These are phyloP conservation scores for Tipula helvola DNA, from an alignment of 2,888 invertebrate genomes.

Conservation along the genomic window DNA sequence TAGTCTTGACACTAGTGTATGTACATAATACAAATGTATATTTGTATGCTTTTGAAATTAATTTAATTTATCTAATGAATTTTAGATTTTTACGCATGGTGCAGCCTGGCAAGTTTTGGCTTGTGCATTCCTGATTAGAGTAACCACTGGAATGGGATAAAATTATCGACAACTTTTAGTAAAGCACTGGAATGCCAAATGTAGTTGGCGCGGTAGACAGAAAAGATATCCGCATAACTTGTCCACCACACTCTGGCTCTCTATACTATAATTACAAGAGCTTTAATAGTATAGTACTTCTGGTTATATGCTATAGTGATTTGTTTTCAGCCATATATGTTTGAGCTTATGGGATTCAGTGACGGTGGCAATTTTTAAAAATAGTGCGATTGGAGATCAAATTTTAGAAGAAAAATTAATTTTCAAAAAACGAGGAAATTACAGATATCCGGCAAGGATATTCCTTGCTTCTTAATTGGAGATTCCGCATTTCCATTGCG, in stretches of 20 bases:
- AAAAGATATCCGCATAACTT: slow-evolving; percentile 17
- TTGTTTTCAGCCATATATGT: slow-evolving; percentile 16
- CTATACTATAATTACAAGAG: slow-evolving; percentile 14
- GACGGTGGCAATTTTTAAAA: not conserved
- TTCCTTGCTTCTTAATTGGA: slow-evolving; percentile 18
- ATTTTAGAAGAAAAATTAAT: slow-evolving; percentile 16
- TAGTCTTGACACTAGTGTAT: too few species aligned
- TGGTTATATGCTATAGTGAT: slow-evolving; percentile 11
- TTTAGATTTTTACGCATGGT: slow-evolving; percentile 12
- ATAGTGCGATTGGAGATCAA: slow-evolving; percentile 16
- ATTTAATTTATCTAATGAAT: not conserved
- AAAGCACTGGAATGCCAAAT: slow-evolving; percentile 16
- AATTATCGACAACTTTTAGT: slow-evolving; percentile 16
- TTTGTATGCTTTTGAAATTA: not conserved
- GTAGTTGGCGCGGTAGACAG: slow-evolving; percentile 19
- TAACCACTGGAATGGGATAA: slow-evolving; percentile 12
- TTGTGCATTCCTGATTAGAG: slow-evolving; percentile 15
- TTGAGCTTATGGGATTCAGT: slow-evolving; percentile 12
- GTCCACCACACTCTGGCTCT: slow-evolving; percentile 14
- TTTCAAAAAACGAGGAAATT: slow-evolving; percentile 13
- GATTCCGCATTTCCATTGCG: slow-evolving; percentile 5
- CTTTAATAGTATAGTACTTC: slow-evolving; percentile 17
- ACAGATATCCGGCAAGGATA: not conserved
- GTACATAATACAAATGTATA: too few species aligned
- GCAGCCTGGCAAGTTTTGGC: slow-evolving; percentile 11